Base-by-base conservation (phyloP, 1,140 invertebrate species). In the Aphis gossypii region DNA sequence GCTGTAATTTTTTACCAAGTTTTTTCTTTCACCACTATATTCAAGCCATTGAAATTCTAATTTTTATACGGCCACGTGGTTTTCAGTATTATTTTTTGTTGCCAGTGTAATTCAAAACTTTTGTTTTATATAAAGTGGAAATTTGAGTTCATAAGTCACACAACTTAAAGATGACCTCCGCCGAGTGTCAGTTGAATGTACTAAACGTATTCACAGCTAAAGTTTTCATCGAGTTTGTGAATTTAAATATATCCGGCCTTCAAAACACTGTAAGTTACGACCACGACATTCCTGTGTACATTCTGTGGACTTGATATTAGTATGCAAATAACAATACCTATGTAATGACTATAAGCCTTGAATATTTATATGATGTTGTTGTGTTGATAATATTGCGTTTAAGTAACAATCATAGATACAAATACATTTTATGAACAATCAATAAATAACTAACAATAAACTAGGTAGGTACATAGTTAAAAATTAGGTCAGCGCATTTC, bases 1-100 rank as follows among this genome's bases (percentile, higher is more conserved):
- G 91, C 83, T 25, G 91, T 82, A 92, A 92, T 92, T 83, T 92
- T 92, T 92, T 83, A 91, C 44, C 91, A 20, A 88, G 76, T 83
- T 92, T 92, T 76, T 76, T 76, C 9, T 30, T 44, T n/a, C 41
- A 21, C 44, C n/a, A 30, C 91, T 25, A n/a, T 76, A n/a, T 25
- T 54, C 8, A 20, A 76, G 60, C 83, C 91, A 92, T 84, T 83
- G 60, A 51, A 92, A 92, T 92, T 92, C 41, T 92, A 83, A 83
- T 83, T 83, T 92, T 83, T 30, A 46, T 41, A 46, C 6, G 30
- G 25, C 21, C 68, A 48, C 46, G 48, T 23, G 68, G 68, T 76
- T 23, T 48, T 21, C 91, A 21, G 46, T 38, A 82, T 92, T 83
- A 92, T 92, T 92, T 83, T 92, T 92, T 46, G 48, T 51, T 30